These are phyloP conservation scores for Pipistrellus pipistrellus DNA, from an alignment of 2,797 vertebrate species.

Conservation along the genomic window DNA sequence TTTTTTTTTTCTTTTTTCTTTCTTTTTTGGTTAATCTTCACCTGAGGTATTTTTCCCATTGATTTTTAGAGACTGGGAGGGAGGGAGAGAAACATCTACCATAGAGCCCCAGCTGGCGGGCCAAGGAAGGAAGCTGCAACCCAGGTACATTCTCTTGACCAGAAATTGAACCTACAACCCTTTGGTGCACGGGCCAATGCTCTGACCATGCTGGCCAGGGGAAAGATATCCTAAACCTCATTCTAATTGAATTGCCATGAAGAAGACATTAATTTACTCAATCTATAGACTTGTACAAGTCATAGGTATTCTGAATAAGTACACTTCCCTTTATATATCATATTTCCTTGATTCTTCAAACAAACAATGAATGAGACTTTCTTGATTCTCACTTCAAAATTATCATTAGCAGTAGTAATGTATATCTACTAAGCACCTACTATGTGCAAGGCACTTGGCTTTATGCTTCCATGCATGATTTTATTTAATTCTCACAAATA, in stretches of 20 bases:
- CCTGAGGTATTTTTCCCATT: not conserved
- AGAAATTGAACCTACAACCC: not conserved
- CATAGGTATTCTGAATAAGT: slow-evolving; percentile 42
- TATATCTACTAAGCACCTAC: not conserved
- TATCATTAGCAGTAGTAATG: not conserved
- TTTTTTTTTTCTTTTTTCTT: not conserved
- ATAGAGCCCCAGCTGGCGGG: not conserved
- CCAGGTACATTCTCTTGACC: not conserved
- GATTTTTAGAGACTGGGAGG: not conserved
- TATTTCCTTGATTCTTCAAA: slow-evolving; percentile 49
- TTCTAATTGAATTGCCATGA: slow-evolving; percentile 52
- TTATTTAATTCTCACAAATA: slow-evolving; percentile 51
- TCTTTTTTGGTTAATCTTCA: not conserved
- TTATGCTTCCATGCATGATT: not conserved
- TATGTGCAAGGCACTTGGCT: not conserved
- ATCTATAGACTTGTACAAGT: slow-evolving; percentile 28
- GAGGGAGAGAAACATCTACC: not conserved
- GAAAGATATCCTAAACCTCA: slow-evolving; percentile 21
- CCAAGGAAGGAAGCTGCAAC: not conserved
- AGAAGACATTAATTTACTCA: slow-evolving; percentile 57
- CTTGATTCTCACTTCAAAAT: slow-evolving; percentile 21
- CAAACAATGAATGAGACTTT: slow-evolving; percentile 16
- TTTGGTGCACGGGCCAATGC: not conserved
- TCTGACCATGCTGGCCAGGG: not conserved
- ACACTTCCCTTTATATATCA: not conserved